Base-by-base conservation (phyloP, 2,888 invertebrate genomes). In the Drosophila ezoana region DNA sequence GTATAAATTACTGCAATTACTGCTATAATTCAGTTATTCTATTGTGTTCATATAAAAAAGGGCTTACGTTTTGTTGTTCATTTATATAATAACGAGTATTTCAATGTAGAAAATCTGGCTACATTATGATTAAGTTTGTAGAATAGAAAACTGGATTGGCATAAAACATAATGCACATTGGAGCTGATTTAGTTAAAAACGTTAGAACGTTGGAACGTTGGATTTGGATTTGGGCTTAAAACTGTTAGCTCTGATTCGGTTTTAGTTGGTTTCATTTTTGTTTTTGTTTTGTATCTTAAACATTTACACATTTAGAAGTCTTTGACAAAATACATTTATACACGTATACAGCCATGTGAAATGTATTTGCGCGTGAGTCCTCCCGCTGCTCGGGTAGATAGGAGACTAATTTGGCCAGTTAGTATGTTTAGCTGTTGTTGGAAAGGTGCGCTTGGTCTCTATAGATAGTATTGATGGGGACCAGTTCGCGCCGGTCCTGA, bases 231-330 rank as follows among this genome's bases (percentile, higher is more conserved):
- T 38, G 35, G 57, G 16, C 38, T 56, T 54, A 61, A 73, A 73
- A 65, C 51, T 62, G 49, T 56, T 56, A 23, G 35, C 23, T 35
- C 23, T 20, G 53, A 20, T 59, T 23, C 28, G 28, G 28, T 53
- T 23, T 40, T 41, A 38, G 43, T 56, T 38, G 44, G 63, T 49
- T 57, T 16, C 37, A 14, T 51, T 16, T 45, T 59, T 23, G 40
- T 61, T 67, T 53, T 59, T 32, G 33, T 45, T 57, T 49, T 47
- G 37, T 62, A 59, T 52, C 58, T 64, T 76, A 69, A 73, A 68
- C 69, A 66, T 84, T 81, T 84, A 84, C 84, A 84, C 83, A 83
- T 60, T 81, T 84, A 84, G 81, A 83, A 84, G 83, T 84, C 83
- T 84, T 87, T 81, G 76, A 77, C 63, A 64, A 86, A 76, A 83